Evolutionary conservation across 2,888 invertebrate species (phyloP).

Genomic region (Craniophora ligustri): DNA sequence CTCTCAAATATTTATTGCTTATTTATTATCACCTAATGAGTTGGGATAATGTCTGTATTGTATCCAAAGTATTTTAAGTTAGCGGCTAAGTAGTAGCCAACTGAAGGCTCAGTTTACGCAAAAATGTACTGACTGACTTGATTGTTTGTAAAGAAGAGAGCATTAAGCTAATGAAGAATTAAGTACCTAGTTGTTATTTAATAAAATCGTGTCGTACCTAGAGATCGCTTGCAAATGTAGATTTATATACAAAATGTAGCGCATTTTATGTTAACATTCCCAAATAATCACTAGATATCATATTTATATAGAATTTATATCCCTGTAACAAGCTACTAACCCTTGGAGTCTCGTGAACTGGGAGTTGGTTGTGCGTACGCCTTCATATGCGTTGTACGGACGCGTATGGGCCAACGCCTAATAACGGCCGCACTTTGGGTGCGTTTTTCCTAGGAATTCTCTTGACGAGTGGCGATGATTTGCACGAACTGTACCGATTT

Average conservation of each 20-base stretch:
- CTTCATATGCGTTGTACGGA: neutral
- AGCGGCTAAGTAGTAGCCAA: neutral
- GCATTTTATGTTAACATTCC: constrained; percentile 79
- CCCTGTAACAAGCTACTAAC: constrained; percentile 16
- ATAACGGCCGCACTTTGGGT: too few species aligned
- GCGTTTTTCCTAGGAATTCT: too few species aligned
- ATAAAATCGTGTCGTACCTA: constrained; percentile 25
- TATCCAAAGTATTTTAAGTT: constrained; percentile 2
- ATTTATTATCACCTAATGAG: neutral
- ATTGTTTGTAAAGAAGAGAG: neutral
- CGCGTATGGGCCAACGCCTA: too few species aligned
- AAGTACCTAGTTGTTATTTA: constrained; percentile 8
- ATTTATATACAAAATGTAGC: constrained; percentile 53
- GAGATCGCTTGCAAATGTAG: constrained; percentile 38
- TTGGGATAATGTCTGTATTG: neutral
- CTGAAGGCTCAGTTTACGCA: neutral
- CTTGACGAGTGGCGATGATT: too few species aligned
- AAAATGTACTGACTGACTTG: neutral
- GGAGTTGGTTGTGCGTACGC: neutral
- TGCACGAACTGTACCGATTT: too few species aligned
- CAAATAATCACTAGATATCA: constrained; percentile 61
- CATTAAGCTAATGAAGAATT: neutral
- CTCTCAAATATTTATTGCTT: neutral
- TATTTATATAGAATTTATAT: constrained; percentile 54
- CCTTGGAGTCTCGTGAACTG: neutral